A percentile compares a stretch with the other conserved stretches of the same genome.
Conservation (phyloP, 1,140 invertebrate genomes). For the Diabrotica undecimpunctata region DNA sequence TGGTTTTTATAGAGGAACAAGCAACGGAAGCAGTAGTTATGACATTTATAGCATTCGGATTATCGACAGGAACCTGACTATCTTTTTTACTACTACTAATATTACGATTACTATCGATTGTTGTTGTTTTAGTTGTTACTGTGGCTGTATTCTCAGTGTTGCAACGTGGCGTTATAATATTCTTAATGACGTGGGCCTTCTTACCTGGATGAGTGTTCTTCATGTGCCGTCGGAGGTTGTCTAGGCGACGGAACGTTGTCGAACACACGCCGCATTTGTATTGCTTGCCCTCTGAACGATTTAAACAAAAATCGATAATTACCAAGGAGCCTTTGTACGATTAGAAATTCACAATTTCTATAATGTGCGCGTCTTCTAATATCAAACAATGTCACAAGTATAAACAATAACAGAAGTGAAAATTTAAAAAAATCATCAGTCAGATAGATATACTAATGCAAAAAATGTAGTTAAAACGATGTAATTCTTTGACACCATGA, state of each 20-base stretch:
- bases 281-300: slow-evolving; percentile 50
- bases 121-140: slow-evolving; percentile 18
- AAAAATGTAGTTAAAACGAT: too few relatives aligned
- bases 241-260: slow-evolving; percentile 57
- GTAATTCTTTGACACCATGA: background rate
- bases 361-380: too few relatives aligned
- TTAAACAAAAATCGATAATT: background rate
- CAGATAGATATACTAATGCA: too few relatives aligned
- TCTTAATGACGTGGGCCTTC: slow-evolving; percentile 34
- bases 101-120: background rate
- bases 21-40: slow-evolving; percentile 39
- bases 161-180: slow-evolving; percentile 17
- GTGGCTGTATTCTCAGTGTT: slow-evolving; percentile 1
- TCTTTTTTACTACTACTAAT: background rate
- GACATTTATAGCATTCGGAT: slow-evolving; percentile 45
- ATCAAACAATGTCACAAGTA: background rate
- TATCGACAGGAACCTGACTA: slow-evolving; percentile 32
- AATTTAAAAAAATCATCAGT: too few relatives aligned
- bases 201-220: slow-evolving; percentile 59
- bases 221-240: slow-evolving; percentile 62
- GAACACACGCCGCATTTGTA: slow-evolving; percentile 59
- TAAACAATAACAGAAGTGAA: too few relatives aligned
- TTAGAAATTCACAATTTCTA: too few relatives aligned
- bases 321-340: background rate
- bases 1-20: slow-evolving; percentile 17